These are phyloP conservation scores for Macrotrachela quadricornifera DNA, from an alignment of 1,140 invertebrate species.

Conservation along the genomic window DNA sequence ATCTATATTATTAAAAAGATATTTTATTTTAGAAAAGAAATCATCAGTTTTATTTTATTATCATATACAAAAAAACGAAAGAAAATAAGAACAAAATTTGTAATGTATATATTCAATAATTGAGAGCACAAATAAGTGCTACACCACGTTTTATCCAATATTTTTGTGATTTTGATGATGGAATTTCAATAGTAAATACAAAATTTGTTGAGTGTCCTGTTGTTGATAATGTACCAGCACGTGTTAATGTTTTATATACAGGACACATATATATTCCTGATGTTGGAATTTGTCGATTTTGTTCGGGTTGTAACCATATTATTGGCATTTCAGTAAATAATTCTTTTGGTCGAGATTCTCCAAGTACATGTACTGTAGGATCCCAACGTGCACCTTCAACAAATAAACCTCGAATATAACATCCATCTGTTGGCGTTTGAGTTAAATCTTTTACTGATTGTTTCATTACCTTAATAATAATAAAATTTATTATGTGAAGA, in stretches of 20 bases:
- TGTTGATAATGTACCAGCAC: conserved; percentile 32
- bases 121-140: conserved; percentile 31
- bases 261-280: conserved; percentile 28
- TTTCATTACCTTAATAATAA: conserved; percentile 16
- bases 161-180: conserved; percentile 22
- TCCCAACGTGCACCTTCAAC: conserved; percentile 31
- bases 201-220: conserved; percentile 33
- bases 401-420: conserved; percentile 30
- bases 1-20: too few species aligned
- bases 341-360: conserved; percentile 28
- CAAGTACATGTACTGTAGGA: conserved; percentile 13
- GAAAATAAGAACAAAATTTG: too few species aligned
- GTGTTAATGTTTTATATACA: conserved; percentile 31
- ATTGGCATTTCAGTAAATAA: conserved; percentile 28
- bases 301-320: conserved; percentile 25
- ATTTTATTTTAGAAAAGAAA: too few species aligned
- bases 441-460: conserved; percentile 16
- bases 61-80: too few species aligned
- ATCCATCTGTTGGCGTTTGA: conserved; percentile 22
- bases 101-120: conserved; percentile 19
- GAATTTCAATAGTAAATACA: conserved; percentile 29
- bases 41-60: too few species aligned
- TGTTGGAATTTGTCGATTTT: conserved; percentile 15
- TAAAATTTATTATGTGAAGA: not conserved
- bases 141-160: conserved; percentile 32